phyloP scores from a whole-genome alignment of 2,113 vertebrate species.

The Glaucidium brasilianum region DNA sequence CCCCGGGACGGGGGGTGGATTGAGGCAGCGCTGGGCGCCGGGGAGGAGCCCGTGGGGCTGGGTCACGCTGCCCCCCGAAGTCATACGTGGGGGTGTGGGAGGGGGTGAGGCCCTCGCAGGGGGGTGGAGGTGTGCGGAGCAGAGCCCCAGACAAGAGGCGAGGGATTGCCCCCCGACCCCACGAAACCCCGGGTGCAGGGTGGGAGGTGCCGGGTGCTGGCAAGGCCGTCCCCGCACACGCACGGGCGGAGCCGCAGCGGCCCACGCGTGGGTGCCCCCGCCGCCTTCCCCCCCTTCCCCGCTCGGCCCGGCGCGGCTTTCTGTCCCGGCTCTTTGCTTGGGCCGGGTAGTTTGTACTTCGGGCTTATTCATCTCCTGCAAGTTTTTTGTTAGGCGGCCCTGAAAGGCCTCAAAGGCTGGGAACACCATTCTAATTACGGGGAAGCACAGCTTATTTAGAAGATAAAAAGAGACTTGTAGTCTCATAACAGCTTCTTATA shows the following conservation, averaged over 20 bases:
- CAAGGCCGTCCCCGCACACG: neutral
- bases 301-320: slow-evolving; percentile 2
- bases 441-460: slow-evolving; percentile 81
- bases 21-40: neutral
- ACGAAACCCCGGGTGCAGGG: neutral
- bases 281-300: too few species aligned
- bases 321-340: slow-evolving; percentile 56
- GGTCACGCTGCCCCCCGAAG: neutral
- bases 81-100: neutral
- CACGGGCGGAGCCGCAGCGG: neutral
- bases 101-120: accelerated
- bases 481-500: slow-evolving; percentile 82
- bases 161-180: neutral
- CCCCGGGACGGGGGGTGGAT: neutral
- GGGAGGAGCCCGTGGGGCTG: too few species aligned
- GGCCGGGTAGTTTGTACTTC: slow-evolving; percentile 64
- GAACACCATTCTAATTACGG: slow-evolving; percentile 84
- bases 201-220: neutral
- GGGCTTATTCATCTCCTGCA: slow-evolving; percentile 71
- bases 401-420: slow-evolving; percentile 84
- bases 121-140: neutral
- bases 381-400: slow-evolving; percentile 73
- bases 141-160: neutral
- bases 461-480: slow-evolving; percentile 83
- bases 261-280: neutral